A percentile compares a stretch with the other conserved stretches of the same genome.
Evolutionary conservation across 2,797 vertebrate species (phyloP).

Genomic region (Takifugu ocellatus): DNA sequence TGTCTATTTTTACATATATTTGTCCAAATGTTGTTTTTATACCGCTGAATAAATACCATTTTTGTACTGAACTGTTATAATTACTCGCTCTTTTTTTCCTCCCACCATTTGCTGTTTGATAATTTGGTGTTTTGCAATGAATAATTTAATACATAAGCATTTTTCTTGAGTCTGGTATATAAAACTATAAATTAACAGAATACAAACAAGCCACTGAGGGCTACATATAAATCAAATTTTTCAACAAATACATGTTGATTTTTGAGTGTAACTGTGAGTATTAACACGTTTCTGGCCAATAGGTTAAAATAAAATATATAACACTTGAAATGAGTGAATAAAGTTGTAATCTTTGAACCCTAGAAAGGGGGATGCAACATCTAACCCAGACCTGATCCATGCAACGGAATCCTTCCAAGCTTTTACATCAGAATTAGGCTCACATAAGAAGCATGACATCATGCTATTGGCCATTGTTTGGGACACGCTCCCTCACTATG

Average conservation of each 20-base stretch:
- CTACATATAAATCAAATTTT: not conserved
- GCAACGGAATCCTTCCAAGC: conserved; percentile 65
- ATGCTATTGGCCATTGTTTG: conserved; percentile 61
- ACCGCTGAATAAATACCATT: conserved; percentile 74
- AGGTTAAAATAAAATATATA: not conserved
- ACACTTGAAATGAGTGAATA: not conserved
- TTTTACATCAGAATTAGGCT: conserved; percentile 35
- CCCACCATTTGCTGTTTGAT: not conserved
- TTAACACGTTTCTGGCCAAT: not conserved
- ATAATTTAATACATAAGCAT: too few species aligned
- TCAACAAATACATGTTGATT: too few species aligned
- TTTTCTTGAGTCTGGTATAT: too few species aligned
- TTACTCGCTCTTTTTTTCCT: not conserved
- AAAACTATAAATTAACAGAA: too few species aligned
- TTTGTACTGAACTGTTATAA: conserved; percentile 3
- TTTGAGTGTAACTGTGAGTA: too few species aligned
- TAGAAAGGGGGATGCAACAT: not conserved
- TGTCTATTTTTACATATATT: conserved; percentile 77
- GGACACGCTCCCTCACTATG: conserved; percentile 55
- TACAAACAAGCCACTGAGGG: too few species aligned
- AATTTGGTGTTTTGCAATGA: not conserved
- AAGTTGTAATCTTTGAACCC: not conserved
- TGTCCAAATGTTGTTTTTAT: conserved; percentile 73
- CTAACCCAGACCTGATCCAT: conserved; percentile 25
- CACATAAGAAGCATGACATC: conserved; percentile 60